Evolutionary conservation across 2,888 invertebrate genomes (phyloP).

Genomic region (Drosophila neutralis): DNA sequence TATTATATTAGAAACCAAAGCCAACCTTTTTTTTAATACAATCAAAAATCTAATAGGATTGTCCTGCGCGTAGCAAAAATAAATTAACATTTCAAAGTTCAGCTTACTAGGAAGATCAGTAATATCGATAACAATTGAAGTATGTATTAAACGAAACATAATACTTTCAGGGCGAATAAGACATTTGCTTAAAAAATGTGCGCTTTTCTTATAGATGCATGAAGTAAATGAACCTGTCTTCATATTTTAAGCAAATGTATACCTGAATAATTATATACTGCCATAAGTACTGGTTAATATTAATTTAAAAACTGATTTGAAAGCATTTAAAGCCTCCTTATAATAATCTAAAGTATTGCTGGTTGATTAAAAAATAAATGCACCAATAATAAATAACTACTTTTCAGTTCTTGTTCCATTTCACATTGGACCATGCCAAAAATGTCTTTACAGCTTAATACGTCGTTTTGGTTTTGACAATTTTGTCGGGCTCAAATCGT

Average conservation of each 20-base stretch:
- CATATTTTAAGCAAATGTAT: no score
- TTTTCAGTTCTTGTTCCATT: not conserved
- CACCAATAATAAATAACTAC: not conserved
- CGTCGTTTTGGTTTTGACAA: constrained; percentile 26
- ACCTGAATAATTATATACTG: not conserved
- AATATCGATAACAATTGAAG: not conserved
- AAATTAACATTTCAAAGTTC: not conserved
- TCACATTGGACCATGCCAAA: not conserved
- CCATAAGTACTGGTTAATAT: not conserved
- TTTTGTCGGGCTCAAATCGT: constrained; percentile 48
- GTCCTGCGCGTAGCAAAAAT: no score
- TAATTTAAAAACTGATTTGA: not conserved
- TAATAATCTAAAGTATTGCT: not conserved
- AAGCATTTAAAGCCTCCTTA: not conserved
- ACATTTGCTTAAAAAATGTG: not conserved
- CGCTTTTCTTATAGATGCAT: not conserved
- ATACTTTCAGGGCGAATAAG: not conserved
- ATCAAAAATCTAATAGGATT: not conserved
- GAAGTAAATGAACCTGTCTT: not conserved
- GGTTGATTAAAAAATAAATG: not conserved
- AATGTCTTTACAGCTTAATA: constrained; percentile 14
- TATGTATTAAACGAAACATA: not conserved
- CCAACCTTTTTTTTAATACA: not conserved
- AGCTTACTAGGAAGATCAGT: not conserved
- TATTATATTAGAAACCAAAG: not conserved